Base-by-base conservation (phyloP, 2,888 invertebrate species). In the Pterostichus niger region DNA sequence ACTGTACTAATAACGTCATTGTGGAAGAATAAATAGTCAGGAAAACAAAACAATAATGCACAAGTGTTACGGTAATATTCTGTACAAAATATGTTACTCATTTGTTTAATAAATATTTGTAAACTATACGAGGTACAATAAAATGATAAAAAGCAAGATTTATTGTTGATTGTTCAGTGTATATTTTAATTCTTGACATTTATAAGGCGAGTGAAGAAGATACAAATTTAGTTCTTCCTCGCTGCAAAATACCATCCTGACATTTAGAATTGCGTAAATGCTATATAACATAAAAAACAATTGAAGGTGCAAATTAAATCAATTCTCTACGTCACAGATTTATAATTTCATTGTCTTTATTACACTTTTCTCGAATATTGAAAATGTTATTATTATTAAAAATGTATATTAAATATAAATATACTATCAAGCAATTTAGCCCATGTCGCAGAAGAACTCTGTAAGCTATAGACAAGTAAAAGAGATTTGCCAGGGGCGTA, bases 121-220 rank as follows among this genome's bases (percentile, higher is more conserved):
- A n/a, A 35, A 64, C 35, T 64, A 3, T 33, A 33, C 33, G 11
- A 64, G n/a, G 13, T 11, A 6, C n/a, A 3, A 61, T 35, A 35
- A 64, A 64, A 64, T 64, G 59, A 59, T 31, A 17, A 54, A 54
- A 15, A 31, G 24, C 10, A 11, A 7, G 59, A 59, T 31, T 31
- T 15, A 59, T 59, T 31, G 59, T 7, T 59, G 6, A 31, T 10
- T 59, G 31, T 59, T 59, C 24, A 9, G 10, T 17, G 31, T 31
- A 31, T 59, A 59, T 31, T 59, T 59, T 31, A 59, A 35, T 64
- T 64, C 64, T 13, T 64, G 64, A 64, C 64, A 64, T 64, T 64
- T 64, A 35, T 64, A n/a, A 49, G 13, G 49, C 35, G 64, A 59
- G 64, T 64, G 64, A 64, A 64, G 64, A 64, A 64, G 64, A 64